Percentiles rank a stretch among this genome's conserved stretches.
phyloP scores from a whole-genome alignment of 2,113 vertebrate species.

The Delphinus delphis region DNA sequence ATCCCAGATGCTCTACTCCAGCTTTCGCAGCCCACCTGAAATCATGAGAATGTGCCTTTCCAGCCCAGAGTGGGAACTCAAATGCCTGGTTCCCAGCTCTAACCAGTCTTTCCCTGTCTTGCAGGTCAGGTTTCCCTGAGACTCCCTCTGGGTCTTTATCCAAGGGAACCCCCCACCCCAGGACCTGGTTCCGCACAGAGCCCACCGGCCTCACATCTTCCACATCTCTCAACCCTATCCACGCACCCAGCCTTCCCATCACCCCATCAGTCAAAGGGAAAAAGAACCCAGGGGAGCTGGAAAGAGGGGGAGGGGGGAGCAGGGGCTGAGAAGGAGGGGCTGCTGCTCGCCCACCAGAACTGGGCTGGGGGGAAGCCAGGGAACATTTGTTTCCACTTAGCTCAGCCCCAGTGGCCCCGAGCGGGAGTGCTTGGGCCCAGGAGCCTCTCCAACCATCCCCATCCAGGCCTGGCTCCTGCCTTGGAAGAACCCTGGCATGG shows the following conservation, averaged over 20 bases:
- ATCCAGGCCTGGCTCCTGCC: not conserved
- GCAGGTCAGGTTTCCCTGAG: not conserved
- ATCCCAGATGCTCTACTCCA: not conserved
- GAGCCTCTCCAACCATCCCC: not conserved
- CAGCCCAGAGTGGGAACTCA: not conserved
- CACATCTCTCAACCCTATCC: not conserved
- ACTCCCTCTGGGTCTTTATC: slow-evolving; percentile 4
- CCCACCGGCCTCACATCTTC: not conserved
- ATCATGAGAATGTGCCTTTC: not conserved
- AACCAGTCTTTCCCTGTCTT: not conserved
- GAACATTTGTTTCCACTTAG: slow-evolving; percentile 57
- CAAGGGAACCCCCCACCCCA: not conserved
- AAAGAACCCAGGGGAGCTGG: not conserved
- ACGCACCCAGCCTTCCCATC: not conserved
- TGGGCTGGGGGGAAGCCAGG: not conserved
- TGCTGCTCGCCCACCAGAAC: slow-evolving; percentile 2
- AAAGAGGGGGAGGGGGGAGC: not conserved
- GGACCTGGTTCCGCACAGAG: not conserved
- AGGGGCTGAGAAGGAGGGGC: not conserved
- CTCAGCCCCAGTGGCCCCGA: not conserved
- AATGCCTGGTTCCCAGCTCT: not conserved
- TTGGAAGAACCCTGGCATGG: not conserved
- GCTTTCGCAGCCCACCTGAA: not conserved
- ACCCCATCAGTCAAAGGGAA: not conserved
- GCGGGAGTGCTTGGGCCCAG: not conserved